Evolutionary conservation across 1,140 invertebrate species (phyloP).

Genomic region (Argopecten irradians): DNA sequence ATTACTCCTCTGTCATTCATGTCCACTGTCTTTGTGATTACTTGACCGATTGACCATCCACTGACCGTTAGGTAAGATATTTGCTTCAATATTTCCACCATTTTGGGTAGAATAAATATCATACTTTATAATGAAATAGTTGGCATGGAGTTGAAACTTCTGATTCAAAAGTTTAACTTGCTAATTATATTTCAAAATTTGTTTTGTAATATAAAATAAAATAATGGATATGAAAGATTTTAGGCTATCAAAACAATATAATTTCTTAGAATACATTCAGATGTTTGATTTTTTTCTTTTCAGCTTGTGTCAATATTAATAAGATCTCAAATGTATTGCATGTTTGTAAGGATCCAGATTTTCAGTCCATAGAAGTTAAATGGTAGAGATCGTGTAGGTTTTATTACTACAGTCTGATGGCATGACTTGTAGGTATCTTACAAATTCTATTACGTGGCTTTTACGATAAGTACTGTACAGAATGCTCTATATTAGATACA

Average conservation of each 20-base stretch:
- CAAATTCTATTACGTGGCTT: neutral
- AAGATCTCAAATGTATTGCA: neutral
- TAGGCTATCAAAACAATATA: too few species aligned
- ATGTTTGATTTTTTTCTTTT: too few species aligned
- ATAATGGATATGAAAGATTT: neutral
- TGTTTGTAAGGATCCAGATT: neutral
- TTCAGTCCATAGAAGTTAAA: too few species aligned
- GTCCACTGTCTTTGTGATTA: neutral
- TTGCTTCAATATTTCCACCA: too few species aligned
- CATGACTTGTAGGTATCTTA: neutral
- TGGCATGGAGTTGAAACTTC: neutral
- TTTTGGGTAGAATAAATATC: too few species aligned
- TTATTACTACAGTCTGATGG: neutral
- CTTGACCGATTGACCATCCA: neutral
- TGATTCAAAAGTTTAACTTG: neutral
- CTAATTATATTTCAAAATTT: too few species aligned
- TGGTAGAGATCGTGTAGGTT: neutral
- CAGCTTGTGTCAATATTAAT: neutral
- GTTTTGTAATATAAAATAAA: too few species aligned
- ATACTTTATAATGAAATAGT: too few species aligned
- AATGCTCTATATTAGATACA: neutral
- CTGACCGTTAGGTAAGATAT: neutral
- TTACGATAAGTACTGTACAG: constrained; percentile 10
- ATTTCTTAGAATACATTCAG: too few species aligned
- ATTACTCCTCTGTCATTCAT: neutral